Evolutionary conservation across 1,140 invertebrate species (phyloP).

Genomic region (Polyergus mexicanus): DNA sequence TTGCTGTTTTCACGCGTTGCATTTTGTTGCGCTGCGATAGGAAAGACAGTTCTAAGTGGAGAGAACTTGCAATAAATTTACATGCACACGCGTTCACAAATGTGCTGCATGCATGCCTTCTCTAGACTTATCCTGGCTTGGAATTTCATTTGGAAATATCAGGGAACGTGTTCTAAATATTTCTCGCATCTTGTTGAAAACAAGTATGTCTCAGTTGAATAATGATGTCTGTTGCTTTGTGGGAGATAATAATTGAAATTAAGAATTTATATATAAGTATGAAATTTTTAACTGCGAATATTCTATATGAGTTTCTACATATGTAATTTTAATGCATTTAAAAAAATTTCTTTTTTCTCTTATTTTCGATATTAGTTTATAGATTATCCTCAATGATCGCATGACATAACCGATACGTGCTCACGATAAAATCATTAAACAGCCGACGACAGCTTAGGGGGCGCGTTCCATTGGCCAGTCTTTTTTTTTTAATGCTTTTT

Average conservation of each 20-base stretch:
- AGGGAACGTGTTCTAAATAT: background rate
- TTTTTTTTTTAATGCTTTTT: conserved; percentile 55
- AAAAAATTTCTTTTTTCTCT: background rate
- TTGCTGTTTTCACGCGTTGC: conserved; percentile 11
- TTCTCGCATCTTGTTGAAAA: background rate
- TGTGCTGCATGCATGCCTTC: background rate
- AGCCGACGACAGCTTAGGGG: conserved; percentile 43
- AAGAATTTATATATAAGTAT: background rate
- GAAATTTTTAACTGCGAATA: background rate
- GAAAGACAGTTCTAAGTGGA: background rate
- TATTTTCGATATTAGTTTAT: background rate
- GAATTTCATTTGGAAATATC: conserved; percentile 42
- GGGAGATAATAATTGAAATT: background rate
- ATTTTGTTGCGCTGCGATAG: background rate
- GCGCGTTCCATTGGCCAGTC: conserved; percentile 50
- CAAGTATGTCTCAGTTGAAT: background rate
- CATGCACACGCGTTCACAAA: conserved; percentile 26
- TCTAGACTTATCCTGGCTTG: conserved; percentile 20
- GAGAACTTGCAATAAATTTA: conserved; percentile 49
- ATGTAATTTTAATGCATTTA: background rate
- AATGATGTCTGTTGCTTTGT: background rate
- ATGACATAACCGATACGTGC: conserved; percentile 25
- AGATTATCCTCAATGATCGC: conserved; percentile 37
- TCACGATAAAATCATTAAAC: conserved; percentile 60
- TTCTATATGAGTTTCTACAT: background rate